Percentiles rank a stretch among this genome's conserved stretches.
These are phyloP conservation scores for Urechis unicinctus DNA, from an alignment of 2,888 invertebrate genomes.

Conservation along the genomic window DNA sequence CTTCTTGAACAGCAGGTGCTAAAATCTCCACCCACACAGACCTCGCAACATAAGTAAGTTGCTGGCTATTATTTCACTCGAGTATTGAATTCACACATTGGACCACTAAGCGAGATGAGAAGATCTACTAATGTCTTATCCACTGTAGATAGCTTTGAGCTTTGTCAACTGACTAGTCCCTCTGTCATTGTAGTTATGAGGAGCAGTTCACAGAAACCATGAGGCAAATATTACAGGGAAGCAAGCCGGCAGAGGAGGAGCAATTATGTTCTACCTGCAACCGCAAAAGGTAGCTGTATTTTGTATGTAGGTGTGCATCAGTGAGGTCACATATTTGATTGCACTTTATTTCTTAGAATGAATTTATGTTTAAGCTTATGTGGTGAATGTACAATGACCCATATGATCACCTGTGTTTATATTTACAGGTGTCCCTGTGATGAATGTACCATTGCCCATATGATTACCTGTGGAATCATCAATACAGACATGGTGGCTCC, in stretches of 20 bases:
- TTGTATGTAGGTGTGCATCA: too few species aligned
- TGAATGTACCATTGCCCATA: conserved; percentile 49
- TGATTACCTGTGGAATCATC: conserved; percentile 50
- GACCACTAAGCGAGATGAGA: too few species aligned
- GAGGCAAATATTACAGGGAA: conserved; percentile 42
- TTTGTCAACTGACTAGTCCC: too few species aligned
- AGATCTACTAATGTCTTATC: too few species aligned
- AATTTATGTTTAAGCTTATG: too few species aligned
- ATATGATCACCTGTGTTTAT: too few species aligned
- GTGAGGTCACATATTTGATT: too few species aligned
- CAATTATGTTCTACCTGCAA: conserved; percentile 46
- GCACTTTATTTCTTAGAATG: too few species aligned
- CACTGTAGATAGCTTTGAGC: too few species aligned
- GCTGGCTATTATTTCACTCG: too few species aligned
- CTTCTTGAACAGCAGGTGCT: conserved; percentile 41
- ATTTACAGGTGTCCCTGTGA: conserved; percentile 49
- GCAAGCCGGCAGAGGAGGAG: conserved; percentile 36
- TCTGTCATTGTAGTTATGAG: conserved; percentile 23
- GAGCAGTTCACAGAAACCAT: conserved; percentile 47
- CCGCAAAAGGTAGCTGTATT: conserved; percentile 33
- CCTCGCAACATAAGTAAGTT: background rate
- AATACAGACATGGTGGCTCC: conserved; percentile 37
- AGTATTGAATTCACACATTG: too few species aligned
- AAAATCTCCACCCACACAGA: conserved; percentile 2
- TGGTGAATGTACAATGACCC: too few species aligned